phyloP scores from a whole-genome alignment of 2,888 invertebrate genomes.

The Oscheius sp. region DNA sequence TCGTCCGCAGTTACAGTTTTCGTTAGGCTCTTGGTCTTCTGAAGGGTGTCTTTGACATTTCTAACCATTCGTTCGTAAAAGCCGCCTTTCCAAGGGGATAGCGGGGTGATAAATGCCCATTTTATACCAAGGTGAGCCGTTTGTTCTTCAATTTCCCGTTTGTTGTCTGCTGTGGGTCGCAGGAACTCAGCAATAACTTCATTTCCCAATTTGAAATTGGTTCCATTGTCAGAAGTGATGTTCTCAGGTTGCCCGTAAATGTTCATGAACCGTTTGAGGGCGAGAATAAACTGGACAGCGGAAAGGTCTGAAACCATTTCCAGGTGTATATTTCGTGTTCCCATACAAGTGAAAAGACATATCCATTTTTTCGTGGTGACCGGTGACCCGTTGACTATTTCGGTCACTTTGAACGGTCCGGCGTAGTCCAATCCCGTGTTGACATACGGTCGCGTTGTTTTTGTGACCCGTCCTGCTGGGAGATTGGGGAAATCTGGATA shows the following conservation, averaged over 20 bases:
- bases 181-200: not conserved
- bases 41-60: conserved; percentile 23
- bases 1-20: not conserved
- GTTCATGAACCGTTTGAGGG: conserved; percentile 71
- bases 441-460: conserved; percentile 63
- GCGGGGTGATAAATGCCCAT: conserved; percentile 25
- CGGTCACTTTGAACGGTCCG: conserved; percentile 72
- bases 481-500: not conserved
- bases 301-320: conserved; percentile 71
- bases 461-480: not conserved
- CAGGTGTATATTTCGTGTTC: conserved; percentile 73
- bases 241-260: conserved; percentile 68
- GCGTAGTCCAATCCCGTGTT: conserved; percentile 72
- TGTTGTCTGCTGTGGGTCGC: no score
- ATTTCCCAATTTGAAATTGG: conserved; percentile 71
- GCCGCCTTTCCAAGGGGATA: conserved; percentile 37
- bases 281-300: conserved; percentile 67
- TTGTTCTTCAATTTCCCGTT: not conserved
- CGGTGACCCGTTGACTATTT: conserved; percentile 25
- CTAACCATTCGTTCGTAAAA: conserved; percentile 37
- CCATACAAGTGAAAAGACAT: conserved; percentile 73
- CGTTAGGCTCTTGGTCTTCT: not conserved
- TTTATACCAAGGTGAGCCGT: conserved; percentile 2
- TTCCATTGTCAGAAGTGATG: conserved; percentile 73
- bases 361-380: conserved; percentile 64